Base-by-base conservation (phyloP, 2,888 invertebrate species). In the Serrognathus titanus region DNA sequence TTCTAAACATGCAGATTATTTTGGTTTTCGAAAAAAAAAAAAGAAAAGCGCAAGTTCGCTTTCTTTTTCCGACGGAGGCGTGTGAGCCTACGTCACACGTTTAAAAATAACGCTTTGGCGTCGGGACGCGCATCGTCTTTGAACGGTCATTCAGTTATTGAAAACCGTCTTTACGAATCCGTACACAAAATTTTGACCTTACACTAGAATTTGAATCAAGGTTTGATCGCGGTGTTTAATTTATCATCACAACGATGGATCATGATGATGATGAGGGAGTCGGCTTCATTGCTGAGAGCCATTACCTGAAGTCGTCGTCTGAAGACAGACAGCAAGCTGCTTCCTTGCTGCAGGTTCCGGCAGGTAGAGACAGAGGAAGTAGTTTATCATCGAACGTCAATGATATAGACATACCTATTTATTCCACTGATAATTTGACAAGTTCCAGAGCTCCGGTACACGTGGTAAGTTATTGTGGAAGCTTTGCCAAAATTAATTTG, bases 381-480 rank as follows among this genome's bases (percentile, higher is more conserved):
- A 82, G 82, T 64, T 78, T 82, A 62, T 82, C 82, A 24, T 82
- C 82, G 62, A 81, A 78, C 65, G 78, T 82, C 59, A 82, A 80
- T 65, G 82, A 83, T 67, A 72, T 82, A 69, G 82, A 83, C 62
- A 80, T 80, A 41, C 82, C 82, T n/a, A 83, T 83, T 62, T 83
- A 83, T 63, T 72, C 74, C 4, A 71, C 72, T 24, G 75, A 75
- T 57, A 74, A 71, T 62, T 62, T 76, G 39, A 73, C 71, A 1
- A 71, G 73, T 1, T 75, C 70, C 8, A 67, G 66, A 20, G 62
- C 66, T 4, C 65, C 66, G 40, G 61, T 66, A 3, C 60, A 60
- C 13, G 69, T 69, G 65, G 75, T 75, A 66, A 72, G 75, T 69
- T 47, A 2, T 40, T 50, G 31, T 48, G 13, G 11, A 16, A 35